A percentile compares a stretch with the other conserved stretches of the same genome.
Evolutionary conservation across 1,140 invertebrate genomes (phyloP).

Genomic region (Rhagoletis zephyria): DNA sequence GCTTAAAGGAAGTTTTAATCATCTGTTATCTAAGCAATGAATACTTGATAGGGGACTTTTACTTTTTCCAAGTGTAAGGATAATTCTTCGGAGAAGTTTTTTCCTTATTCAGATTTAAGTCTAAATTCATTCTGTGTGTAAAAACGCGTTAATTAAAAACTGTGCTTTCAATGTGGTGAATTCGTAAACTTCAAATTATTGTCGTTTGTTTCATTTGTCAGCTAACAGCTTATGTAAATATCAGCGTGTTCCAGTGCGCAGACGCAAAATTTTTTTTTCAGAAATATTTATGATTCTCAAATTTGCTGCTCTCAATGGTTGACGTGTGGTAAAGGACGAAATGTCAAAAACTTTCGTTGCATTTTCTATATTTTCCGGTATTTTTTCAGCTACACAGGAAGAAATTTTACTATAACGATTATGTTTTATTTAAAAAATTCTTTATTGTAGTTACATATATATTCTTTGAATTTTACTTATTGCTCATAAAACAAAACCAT

Average conservation of each 20-base stretch:
- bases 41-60: neutral
- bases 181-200: neutral
- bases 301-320: neutral
- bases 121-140: neutral
- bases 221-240: neutral
- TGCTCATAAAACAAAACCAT: too few species aligned
- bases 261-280: neutral
- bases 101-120: neutral
- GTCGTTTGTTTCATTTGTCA: constrained; percentile 20
- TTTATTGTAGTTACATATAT: too few species aligned
- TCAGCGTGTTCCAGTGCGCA: neutral
- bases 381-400: neutral
- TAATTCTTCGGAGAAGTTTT: neutral
- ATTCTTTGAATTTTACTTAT: too few species aligned
- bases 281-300: neutral
- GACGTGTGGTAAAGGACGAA: neutral
- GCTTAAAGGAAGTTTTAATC: neutral
- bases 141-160: neutral
- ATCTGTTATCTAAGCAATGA: neutral
- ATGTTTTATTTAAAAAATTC: neutral
- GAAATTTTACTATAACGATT: neutral
- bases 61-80: neutral
- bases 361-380: neutral
- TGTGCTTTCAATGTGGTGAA: neutral
- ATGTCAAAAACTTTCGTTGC: constrained; percentile 7